These are phyloP conservation scores for Paramormyrops kingsleyae DNA, from an alignment of 2,113 vertebrate genomes.

Conservation along the genomic window DNA sequence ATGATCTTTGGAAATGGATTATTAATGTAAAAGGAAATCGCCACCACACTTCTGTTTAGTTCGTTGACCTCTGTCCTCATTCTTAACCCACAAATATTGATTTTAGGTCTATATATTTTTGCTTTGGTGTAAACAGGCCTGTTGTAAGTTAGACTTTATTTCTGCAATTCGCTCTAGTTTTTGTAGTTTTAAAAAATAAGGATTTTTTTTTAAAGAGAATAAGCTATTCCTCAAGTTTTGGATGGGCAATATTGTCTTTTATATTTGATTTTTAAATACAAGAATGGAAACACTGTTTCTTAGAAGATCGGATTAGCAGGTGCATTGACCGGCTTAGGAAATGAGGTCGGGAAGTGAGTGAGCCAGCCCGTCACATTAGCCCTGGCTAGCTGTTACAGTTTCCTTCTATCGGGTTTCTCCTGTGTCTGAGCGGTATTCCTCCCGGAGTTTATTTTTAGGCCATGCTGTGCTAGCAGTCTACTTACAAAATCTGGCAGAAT, in stretches of 20 bases:
- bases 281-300: neutral
- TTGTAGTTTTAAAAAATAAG: neutral
- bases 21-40: neutral
- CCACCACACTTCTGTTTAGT: neutral
- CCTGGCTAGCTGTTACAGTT: neutral
- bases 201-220: neutral
- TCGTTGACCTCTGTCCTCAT: neutral
- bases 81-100: neutral
- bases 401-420: conserved; percentile 2
- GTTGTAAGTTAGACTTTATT: neutral
- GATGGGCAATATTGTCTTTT: neutral
- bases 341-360: neutral
- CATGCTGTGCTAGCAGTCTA: conserved; percentile 35
- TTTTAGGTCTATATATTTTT: neutral
- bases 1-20: neutral
- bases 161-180: neutral
- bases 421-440: conserved; percentile 6
- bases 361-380: neutral
- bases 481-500: conserved; percentile 42
- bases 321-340: neutral
- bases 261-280: neutral
- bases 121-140: neutral
- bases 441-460: conserved; percentile 41
- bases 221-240: neutral
- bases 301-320: neutral